Conservation (phyloP, 2,888 invertebrate genomes). For the Allacma fusca region DNA sequence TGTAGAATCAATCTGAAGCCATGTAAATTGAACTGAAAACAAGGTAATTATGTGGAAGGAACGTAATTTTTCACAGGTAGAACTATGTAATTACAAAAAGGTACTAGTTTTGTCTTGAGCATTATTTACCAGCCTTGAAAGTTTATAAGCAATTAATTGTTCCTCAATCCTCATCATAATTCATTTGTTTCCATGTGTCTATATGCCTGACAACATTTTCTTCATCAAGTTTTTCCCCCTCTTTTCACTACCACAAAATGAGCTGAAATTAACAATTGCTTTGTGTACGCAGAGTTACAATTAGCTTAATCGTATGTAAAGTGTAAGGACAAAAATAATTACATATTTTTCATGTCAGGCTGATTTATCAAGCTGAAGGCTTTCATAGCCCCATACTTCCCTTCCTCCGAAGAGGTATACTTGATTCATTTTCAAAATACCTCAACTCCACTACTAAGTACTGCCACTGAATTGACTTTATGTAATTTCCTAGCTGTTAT, state of each 20-base stretch:
- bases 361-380: slow-evolving; percentile 2
- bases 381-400: not conserved
- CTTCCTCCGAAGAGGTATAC: slow-evolving; percentile 1
- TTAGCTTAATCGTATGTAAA: slow-evolving; percentile 2
- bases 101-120: not conserved
- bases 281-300: not conserved
- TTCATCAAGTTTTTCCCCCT: not conserved
- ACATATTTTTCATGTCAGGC: not conserved
- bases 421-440: too few relatives aligned
- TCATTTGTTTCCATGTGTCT: not conserved
- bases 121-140: slow-evolving; percentile 16
- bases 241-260: not conserved
- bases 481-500: too few relatives aligned
- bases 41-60: slow-evolving; percentile 10
- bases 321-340: slow-evolving; percentile 12
- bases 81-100: not conserved
- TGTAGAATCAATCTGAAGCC: not conserved
- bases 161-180: slow-evolving; percentile 16
- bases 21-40: not conserved
- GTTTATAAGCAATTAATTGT: slow-evolving; percentile 16
- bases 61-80: slow-evolving; percentile 6
- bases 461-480: too few relatives aligned
- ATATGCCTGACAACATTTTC: not conserved
- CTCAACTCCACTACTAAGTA: too few relatives aligned
- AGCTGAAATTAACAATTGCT: not conserved